These are phyloP conservation scores for Cosmopolites sordidus DNA, from an alignment of 2,888 invertebrate species.

Conservation along the genomic window DNA sequence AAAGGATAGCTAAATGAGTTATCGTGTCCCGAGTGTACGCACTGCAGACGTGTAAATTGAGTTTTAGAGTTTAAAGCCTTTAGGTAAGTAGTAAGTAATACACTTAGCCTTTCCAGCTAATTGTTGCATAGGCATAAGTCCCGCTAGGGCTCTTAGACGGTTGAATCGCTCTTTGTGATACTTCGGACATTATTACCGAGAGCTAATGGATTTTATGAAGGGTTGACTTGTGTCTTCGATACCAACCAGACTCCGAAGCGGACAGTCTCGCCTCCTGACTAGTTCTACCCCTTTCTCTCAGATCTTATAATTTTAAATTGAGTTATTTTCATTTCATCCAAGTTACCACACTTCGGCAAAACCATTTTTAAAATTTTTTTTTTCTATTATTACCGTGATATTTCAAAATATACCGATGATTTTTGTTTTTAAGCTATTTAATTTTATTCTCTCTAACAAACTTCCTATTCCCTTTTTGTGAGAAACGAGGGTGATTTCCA, in stretches of 20 bases:
- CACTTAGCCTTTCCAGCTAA: conserved; percentile 49
- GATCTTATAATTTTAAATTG: conserved; percentile 2
- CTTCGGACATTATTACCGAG: conserved; percentile 51
- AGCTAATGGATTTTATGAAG: conserved; percentile 52
- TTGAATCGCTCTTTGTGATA: conserved; percentile 49
- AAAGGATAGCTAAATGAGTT: conserved; percentile 26
- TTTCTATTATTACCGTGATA: too few species aligned
- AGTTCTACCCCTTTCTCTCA: not conserved
- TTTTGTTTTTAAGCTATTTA: too few species aligned
- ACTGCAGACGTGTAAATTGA: conserved; percentile 43
- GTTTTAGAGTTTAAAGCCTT: conserved; percentile 46
- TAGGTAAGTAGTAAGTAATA: conserved; percentile 50
- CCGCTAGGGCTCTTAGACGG: conserved; percentile 48
- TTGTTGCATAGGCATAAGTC: conserved; percentile 50
- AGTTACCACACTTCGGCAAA: too few species aligned
- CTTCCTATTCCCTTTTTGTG: too few species aligned
- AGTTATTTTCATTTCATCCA: not conserved
- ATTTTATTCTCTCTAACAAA: too few species aligned
- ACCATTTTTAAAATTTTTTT: too few species aligned
- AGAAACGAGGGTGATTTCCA: too few species aligned
- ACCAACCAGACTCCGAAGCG: conserved; percentile 2
- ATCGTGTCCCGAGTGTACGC: conserved; percentile 29
- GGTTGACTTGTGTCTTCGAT: conserved; percentile 41
- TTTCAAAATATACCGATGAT: too few species aligned
- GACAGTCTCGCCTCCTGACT: not conserved